Evolutionary conservation across 1,140 invertebrate species (phyloP), one percentile per base, ranked within the genome.

Genomic region (Ceratina japonica): DNA sequence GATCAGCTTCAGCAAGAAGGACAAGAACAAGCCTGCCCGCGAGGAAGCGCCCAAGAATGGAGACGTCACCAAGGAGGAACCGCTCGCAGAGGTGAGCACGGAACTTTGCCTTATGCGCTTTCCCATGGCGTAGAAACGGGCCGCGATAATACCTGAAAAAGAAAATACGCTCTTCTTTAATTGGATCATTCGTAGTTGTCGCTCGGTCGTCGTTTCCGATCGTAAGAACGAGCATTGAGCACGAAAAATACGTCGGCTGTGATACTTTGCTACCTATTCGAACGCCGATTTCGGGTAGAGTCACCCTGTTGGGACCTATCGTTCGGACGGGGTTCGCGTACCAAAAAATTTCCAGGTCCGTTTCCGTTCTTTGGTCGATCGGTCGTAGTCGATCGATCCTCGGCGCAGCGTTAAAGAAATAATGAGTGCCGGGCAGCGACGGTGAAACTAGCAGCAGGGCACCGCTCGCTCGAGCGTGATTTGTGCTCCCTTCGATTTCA

Each of bases 1-100:
- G 86, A 96, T 97, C 92, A 96, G 96, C 87, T 97, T 97, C 91
- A 95, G 95, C 88, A 96, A 95, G 91, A 97, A 97, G 90, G 96
- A 97, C 87, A 97, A 97, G 93, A 95, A 94, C 81, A 97, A 97
- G 91, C 96, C 96, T 77, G 93, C 94, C 84, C 89, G 89, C 61
- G 91, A 92, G 49, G 89, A 91, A 58, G 83, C 90, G 22, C 87
- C 90, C 64, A 93, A 93, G 84, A 92, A 93, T 82, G 91, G 92
- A 84, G 91, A 93, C 73, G 88, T 93, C 65, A 85, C 91, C 70
- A 93, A 93, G 85, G 92, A 93, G 72, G 91, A 90, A 72, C 87
- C 92, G 12, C 87, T 93, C 61, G 83, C 91, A 4, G 93, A 93
- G 92, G 93, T 93, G 84, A 90, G 91, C 91, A 37, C 44, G 75